These are phyloP conservation scores for Salvelinus sp. DNA, from an alignment of 2,113 vertebrate genomes.

Conservation along the genomic window DNA sequence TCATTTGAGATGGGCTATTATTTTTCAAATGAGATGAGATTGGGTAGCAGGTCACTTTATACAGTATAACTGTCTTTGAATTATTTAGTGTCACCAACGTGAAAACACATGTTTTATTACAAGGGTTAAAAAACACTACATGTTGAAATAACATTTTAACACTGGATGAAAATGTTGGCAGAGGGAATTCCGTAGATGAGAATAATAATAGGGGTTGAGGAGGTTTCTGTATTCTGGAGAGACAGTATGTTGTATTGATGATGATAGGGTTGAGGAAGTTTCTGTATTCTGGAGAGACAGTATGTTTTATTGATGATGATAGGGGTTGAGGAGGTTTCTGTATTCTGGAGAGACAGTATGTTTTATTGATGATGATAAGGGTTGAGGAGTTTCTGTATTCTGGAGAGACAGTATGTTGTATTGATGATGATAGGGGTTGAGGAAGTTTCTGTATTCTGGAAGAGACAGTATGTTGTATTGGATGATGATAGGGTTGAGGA, in stretches of 20 bases:
- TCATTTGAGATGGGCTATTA: too few species aligned
- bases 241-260: conserved; percentile 39
- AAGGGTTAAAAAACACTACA: too few species aligned
- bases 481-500: too few species aligned
- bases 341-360: background rate
- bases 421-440: too few species aligned
- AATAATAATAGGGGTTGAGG: too few species aligned
- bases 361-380: conserved; percentile 51
- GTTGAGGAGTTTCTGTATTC: conserved; percentile 10
- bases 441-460: too few species aligned
- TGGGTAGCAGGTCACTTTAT: background rate
- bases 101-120: background rate
- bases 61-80: background rate
- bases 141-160: conserved; percentile 13
- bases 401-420: too few species aligned
- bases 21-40: background rate
- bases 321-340: conserved; percentile 11
- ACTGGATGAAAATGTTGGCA: background rate
- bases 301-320: too few species aligned
- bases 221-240: conserved; percentile 3
- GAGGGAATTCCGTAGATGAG: background rate
- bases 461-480: too few species aligned
- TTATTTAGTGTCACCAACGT: background rate
- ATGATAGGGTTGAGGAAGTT: too few species aligned
- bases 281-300: too few species aligned